phyloP scores from a whole-genome alignment of 2,113 vertebrate species.

The Trinectes maculatus region DNA sequence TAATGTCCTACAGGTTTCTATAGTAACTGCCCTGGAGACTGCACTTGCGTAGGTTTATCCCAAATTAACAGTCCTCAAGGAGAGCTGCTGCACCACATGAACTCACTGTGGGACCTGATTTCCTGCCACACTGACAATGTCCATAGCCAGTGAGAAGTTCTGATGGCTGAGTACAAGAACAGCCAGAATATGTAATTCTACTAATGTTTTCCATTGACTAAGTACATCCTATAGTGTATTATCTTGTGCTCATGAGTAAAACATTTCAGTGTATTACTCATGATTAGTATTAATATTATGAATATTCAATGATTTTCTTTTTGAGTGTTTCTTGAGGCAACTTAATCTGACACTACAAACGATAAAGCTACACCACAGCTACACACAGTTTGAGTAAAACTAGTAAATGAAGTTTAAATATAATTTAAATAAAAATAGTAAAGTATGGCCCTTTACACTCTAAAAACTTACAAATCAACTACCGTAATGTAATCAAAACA shows the following conservation, averaged over 20 bases:
- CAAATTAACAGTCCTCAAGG: conserved; percentile 68
- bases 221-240: not conserved
- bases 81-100: conserved; percentile 51
- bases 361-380: not conserved
- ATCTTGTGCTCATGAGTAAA: not conserved
- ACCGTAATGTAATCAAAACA: not conserved
- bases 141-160: not conserved
- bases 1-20: conserved; percentile 79
- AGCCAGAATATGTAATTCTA: not conserved
- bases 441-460: not conserved
- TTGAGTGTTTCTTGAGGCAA: not conserved
- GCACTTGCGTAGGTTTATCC: conserved; percentile 69
- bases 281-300: not conserved
- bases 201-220: not conserved
- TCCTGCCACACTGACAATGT: conserved; percentile 1
- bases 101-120: conserved; percentile 5
- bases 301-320: not conserved
- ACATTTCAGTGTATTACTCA: not conserved
- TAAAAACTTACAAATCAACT: not conserved
- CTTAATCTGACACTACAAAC: not conserved
- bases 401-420: too few relatives aligned
- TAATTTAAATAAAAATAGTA: too few relatives aligned
- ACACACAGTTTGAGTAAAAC: too few relatives aligned
- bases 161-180: not conserved
- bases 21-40: conserved; percentile 80